These are phyloP conservation scores for zebrafish (Danio rerio) DNA, from an alignment of 2,113 vertebrate species.

Conservation along the genomic window GRCz12tu NC_133189.1:39225001-39225500, in stretches of 20 bases:
- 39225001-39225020: too few species aligned
- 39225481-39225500: slow-evolving; percentile 3
- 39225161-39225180: too few species aligned
- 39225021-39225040: too few species aligned
- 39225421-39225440: neutral
- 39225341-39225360: slow-evolving; percentile 12
- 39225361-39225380: slow-evolving; percentile 1
- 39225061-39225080: too few species aligned
- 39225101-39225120: too few species aligned
- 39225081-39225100: too few species aligned
- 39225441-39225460: slow-evolving; percentile 6
- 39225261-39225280: neutral
- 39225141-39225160: too few species aligned
- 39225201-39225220: too few species aligned
- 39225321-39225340: neutral
- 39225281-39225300: neutral
- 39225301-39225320: neutral
- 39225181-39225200: too few species aligned
- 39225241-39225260: neutral
- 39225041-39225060: too few species aligned
- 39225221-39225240: neutral
- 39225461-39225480: neutral
- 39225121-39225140: too few species aligned
- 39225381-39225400: neutral
- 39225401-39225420: neutral